phyloP scores from a whole-genome alignment of 2,113 vertebrate genomes.

The Nerophis lumbriciformis region DNA sequence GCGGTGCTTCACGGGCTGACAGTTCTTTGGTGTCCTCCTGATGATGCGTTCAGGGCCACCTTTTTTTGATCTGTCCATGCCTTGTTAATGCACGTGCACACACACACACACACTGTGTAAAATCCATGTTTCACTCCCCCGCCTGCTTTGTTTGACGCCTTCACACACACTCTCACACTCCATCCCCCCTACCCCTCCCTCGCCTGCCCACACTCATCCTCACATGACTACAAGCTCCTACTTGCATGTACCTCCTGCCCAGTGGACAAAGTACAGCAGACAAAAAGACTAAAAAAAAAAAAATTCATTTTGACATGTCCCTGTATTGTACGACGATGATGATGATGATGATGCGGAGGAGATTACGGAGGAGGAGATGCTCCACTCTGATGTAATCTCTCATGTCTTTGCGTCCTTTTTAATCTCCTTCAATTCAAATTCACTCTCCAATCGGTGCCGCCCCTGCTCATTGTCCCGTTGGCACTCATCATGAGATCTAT shows the following conservation, averaged over 20 bases:
- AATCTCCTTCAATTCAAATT: conserved; percentile 32
- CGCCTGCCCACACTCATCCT: conserved; percentile 6
- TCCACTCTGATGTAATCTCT: conserved; percentile 13
- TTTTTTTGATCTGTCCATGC: conserved; percentile 14
- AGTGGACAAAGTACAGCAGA: background rate
- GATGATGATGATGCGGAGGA: too few species aligned
- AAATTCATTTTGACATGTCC: too few species aligned
- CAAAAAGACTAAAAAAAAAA: too few species aligned
- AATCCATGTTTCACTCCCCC: conserved; percentile 24
- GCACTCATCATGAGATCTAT: too few species aligned
- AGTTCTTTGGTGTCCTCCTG: too few species aligned
- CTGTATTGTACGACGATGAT: too few species aligned
- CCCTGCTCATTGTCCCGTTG: conserved; percentile 3
- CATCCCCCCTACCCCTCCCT: conserved; percentile 35
- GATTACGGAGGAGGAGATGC: too few species aligned
- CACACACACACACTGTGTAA: conserved; percentile 4
- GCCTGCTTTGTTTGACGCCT: conserved; percentile 57
- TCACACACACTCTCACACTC: conserved; percentile 19
- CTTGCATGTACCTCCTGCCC: background rate
- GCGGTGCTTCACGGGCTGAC: too few species aligned
- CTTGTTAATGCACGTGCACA: conserved; percentile 10
- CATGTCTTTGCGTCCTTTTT: conserved; percentile 23
- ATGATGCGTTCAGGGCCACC: too few species aligned
- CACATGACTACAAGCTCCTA: conserved; percentile 7
- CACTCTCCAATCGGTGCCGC: background rate